Percentiles rank a stretch among this genome's conserved stretches.
Evolutionary conservation across 2,888 invertebrate genomes (phyloP).

Genomic region (Steinernema hermaphroditum): DNA sequence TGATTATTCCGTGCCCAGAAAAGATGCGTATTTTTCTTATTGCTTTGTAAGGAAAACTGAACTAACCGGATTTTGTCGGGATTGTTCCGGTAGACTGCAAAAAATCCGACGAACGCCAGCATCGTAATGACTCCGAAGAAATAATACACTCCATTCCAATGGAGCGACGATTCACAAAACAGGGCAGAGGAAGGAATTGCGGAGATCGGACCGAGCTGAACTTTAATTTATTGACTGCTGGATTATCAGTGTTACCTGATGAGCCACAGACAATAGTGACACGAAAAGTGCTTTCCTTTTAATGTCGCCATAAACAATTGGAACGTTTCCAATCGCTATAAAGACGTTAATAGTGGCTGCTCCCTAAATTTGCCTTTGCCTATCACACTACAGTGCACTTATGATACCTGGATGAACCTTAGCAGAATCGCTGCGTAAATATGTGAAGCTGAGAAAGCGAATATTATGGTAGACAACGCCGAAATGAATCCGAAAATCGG

Average conservation of each 20-base stretch:
- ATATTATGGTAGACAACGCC: not conserved
- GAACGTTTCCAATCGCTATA: not conserved
- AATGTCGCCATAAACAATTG: not conserved
- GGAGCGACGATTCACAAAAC: not conserved
- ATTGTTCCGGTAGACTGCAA: not conserved
- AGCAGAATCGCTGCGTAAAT: not conserved
- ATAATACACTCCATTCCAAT: slow-evolving; percentile 11
- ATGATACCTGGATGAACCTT: not conserved
- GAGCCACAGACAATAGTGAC: not conserved
- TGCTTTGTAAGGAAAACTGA: not conserved
- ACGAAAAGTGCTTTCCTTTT: not conserved
- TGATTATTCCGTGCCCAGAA: not conserved
- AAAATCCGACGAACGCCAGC: not conserved
- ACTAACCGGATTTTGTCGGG: not conserved
- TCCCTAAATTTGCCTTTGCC: not conserved
- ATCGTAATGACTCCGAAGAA: not conserved
- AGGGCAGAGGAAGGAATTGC: slow-evolving; percentile 1
- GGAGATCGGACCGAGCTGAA: not conserved
- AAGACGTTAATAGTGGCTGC: not conserved
- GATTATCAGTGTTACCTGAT: not conserved
- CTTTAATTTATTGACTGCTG: not conserved
- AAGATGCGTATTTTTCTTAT: not conserved
- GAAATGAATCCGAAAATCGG: not conserved
- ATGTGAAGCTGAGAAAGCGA: not conserved
- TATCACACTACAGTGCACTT: not conserved